Evolutionary conservation across 2,797 vertebrate species (phyloP), one percentile per base, ranked within the genome.

Genomic region (Sciurus carolinensis): DNA sequence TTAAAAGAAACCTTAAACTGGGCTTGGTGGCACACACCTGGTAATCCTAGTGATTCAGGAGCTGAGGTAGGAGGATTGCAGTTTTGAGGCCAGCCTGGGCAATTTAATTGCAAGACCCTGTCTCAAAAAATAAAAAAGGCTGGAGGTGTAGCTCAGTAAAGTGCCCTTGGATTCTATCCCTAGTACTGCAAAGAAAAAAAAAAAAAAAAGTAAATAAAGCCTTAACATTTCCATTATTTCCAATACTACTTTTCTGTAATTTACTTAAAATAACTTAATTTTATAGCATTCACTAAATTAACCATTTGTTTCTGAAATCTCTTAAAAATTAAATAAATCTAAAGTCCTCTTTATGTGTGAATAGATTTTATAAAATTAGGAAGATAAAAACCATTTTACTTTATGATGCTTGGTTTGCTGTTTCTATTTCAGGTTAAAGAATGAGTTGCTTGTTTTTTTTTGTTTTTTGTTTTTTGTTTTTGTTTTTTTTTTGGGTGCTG

Each of bases 381-480:
- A 82, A 93, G 59, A 77, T 44, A 79, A 24, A 84, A 91, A 76
- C 42, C 15, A 22, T 97, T 95, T 95, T 93, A 80, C 33, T 87
- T 5, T 67, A 62, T 64, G 15, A 54, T 92, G 52, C 47, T 94
- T 83, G 36, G 80, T 83, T 90, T 97, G 47, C 14, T 90, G 3
- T 83, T 95, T 95, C 24, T 79, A 5, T 85, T 76, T 95, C 12
- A 83, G 7, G 80, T 88, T 81, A 90, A 91, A 92, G 52, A 96
- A 36, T 84, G 71, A 57, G 87, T 80, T 92, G 15, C 28, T 82
- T 89, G 1, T 87, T 93, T 89, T 85, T 14, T n/a, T n/a, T n/a
- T n/a, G n/a, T n/a, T n/a, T n/a, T n/a, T n/a, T n/a, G n/a, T n/a
- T n/a, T n/a, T n/a, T n/a, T n/a, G n/a, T n/a, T n/a, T n/a, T n/a